Conservation (phyloP, 2,113 vertebrate genomes). For the Hucho hucho region DNA sequence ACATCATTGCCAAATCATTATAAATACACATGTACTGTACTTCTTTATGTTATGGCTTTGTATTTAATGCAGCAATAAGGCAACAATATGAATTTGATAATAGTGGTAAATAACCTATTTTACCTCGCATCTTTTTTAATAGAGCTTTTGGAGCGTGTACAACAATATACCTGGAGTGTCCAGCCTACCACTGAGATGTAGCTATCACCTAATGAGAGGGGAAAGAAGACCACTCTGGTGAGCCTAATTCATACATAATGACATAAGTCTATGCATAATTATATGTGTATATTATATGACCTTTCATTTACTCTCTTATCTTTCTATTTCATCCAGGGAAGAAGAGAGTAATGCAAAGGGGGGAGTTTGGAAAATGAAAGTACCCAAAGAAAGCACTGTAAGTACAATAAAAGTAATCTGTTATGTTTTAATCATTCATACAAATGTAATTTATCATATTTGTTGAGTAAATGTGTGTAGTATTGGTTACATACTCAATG, state of each 20-base stretch:
- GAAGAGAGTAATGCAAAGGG: conserved; percentile 97
- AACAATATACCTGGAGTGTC: conserved; percentile 93
- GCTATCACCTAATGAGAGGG: conserved; percentile 95
- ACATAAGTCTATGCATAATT: no score
- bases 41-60: no score
- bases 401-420: conserved; percentile 40
- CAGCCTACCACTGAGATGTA: conserved; percentile 84
- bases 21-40: no score
- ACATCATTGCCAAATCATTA: not conserved
- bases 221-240: conserved; percentile 92
- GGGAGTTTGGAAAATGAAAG: conserved; percentile 95
- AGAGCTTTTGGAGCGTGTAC: conserved; percentile 98
- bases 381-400: conserved; percentile 90
- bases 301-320: not conserved
- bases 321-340: conserved; percentile 78
- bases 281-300: not conserved
- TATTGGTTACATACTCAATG: not conserved
- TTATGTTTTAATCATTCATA: not conserved
- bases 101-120: not conserved
- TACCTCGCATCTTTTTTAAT: conserved; percentile 19
- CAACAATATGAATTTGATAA: not conserved
- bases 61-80: no score
- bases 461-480: no score
- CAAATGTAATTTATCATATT: no score
- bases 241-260: conserved; percentile 29